These are phyloP conservation scores for Aethina tumida DNA, from an alignment of 1,140 invertebrate species.

Conservation along the genomic window DNA sequence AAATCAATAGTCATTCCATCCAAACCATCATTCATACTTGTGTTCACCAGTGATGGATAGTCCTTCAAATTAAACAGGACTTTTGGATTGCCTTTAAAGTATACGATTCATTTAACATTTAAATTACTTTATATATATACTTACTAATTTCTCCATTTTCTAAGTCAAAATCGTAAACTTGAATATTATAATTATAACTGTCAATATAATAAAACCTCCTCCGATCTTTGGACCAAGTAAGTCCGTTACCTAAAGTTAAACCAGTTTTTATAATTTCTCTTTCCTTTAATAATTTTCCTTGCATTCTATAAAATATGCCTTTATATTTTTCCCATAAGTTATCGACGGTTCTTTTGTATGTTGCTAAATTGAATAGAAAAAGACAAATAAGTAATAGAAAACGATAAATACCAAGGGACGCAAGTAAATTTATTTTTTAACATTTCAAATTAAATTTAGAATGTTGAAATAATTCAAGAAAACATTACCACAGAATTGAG, in stretches of 20 bases:
- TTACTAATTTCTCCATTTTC: constrained; percentile 44
- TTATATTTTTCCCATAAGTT: constrained; percentile 39
- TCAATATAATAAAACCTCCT: constrained; percentile 68
- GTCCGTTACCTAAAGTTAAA: constrained; percentile 70
- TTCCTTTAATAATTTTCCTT: constrained; percentile 29
- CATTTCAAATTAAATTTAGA: not conserved
- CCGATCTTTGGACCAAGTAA: constrained; percentile 62
- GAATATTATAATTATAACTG: constrained; percentile 50
- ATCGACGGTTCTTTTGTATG: constrained; percentile 35
- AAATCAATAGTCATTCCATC: constrained; percentile 61
- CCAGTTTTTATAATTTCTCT: constrained; percentile 31
- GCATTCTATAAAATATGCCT: constrained; percentile 44
- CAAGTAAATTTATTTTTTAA: too few relatives aligned
- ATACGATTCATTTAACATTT: not conserved
- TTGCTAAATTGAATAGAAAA: constrained; percentile 10
- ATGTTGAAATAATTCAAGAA: too few relatives aligned
- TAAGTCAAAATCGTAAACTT: constrained; percentile 63
- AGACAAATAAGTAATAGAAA: too few relatives aligned
- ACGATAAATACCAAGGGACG: too few relatives aligned
- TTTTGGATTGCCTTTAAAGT: constrained; percentile 9
- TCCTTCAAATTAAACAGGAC: constrained; percentile 15
- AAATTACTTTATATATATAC: not conserved
- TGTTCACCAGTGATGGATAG: constrained; percentile 8
- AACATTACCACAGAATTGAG: too few relatives aligned
- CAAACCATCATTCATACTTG: too few relatives aligned